Evolutionary conservation across 2,113 vertebrate species (phyloP).

Genomic region (Bolborhynchus lineola): DNA sequence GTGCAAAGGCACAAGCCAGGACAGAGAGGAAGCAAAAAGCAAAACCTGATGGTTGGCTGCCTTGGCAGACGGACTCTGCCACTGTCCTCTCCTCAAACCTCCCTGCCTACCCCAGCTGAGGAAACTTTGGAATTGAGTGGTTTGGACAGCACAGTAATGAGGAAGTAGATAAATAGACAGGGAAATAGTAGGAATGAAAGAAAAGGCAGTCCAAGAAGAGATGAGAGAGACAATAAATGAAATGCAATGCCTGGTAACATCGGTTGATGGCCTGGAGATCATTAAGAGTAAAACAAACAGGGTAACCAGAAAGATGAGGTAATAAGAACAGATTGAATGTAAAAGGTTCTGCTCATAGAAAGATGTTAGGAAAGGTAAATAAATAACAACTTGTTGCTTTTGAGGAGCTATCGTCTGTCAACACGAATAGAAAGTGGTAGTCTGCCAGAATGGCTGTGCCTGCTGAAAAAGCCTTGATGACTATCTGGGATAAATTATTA

Average conservation of each 20-base stretch:
- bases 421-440: background rate
- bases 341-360: background rate
- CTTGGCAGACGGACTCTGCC: background rate
- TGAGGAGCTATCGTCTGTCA: background rate
- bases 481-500: background rate
- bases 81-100: background rate
- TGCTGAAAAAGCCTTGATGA: background rate
- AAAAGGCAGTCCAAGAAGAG: background rate
- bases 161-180: background rate
- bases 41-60: background rate
- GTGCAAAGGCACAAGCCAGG: background rate
- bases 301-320: background rate
- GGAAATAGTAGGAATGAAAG: background rate
- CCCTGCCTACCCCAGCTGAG: background rate
- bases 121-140: background rate
- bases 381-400: background rate
- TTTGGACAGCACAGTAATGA: background rate
- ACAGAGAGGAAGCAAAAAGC: background rate
- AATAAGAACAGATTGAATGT: slow-evolving; percentile 3
- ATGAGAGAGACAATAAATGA: background rate
- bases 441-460: background rate
- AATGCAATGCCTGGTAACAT: background rate
- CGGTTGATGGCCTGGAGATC: background rate
- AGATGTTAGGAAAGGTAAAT: background rate
- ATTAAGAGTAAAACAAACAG: background rate